These are phyloP conservation scores for Latheticus oryzae DNA, from an alignment of 2,888 invertebrate genomes.

Conservation along the genomic window DNA sequence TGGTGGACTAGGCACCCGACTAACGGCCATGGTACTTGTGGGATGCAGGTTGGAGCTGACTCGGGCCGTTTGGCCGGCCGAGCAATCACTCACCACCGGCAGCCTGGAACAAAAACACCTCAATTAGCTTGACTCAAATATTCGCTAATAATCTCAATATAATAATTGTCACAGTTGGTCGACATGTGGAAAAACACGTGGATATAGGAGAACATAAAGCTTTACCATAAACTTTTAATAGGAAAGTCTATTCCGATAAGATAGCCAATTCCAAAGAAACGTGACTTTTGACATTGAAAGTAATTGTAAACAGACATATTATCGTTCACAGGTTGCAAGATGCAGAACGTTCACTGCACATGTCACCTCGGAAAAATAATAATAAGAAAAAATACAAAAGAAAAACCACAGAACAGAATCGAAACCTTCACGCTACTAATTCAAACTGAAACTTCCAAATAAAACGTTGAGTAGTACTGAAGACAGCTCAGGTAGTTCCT, in stretches of 20 bases:
- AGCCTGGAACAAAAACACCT: constrained; percentile 72
- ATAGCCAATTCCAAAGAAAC: constrained; percentile 25
- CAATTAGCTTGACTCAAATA: too few relatives aligned
- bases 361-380: constrained; percentile 15
- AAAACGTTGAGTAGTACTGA: constrained; percentile 13
- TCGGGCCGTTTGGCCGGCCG: constrained; percentile 87
- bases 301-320: constrained; percentile 23
- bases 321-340: constrained; percentile 20
- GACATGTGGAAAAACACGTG: neutral
- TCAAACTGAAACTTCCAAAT: constrained; percentile 27
- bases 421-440: constrained; percentile 25
- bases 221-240: constrained; percentile 22
- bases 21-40: constrained; percentile 95
- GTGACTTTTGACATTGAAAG: constrained; percentile 34
- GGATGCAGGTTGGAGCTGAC: constrained; percentile 84
- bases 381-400: constrained; percentile 8
- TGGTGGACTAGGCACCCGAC: constrained; percentile 95
- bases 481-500: constrained; percentile 38
- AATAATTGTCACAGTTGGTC: neutral
- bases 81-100: constrained; percentile 81
- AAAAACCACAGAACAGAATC: neutral
- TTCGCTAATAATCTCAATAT: too few relatives aligned
- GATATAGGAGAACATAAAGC: constrained; percentile 6
- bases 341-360: constrained; percentile 23
- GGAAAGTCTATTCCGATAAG: constrained; percentile 27